Conservation (phyloP, 1,140 invertebrate species). For the Thaumatotibia leucotreta region DNA sequence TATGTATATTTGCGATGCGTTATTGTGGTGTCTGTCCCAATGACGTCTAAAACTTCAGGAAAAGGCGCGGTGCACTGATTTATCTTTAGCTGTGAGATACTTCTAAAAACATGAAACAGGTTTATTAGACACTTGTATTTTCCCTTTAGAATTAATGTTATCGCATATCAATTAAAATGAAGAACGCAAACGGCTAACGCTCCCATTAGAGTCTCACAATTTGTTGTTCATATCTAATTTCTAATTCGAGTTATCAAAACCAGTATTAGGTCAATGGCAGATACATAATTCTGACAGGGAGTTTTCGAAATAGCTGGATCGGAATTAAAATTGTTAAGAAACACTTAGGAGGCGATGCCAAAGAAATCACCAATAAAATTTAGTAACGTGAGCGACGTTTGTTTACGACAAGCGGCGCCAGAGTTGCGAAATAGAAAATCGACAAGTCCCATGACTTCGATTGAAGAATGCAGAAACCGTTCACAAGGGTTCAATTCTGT, state of each 20-base stretch:
- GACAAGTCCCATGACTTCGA: slow-evolving; percentile 14
- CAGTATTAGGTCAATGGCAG: slow-evolving; percentile 39
- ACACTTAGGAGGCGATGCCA: slow-evolving; percentile 29
- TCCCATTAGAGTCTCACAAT: slow-evolving; percentile 6
- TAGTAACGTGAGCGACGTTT: slow-evolving; percentile 32
- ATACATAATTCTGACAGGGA: slow-evolving; percentile 25
- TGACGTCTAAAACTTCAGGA: not conserved
- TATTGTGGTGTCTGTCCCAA: not conserved
- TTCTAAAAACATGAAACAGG: not conserved
- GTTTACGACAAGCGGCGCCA: slow-evolving; percentile 39
- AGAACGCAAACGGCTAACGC: not conserved
- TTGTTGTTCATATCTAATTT: slow-evolving; percentile 6
- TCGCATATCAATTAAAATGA: not conserved
- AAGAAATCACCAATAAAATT: slow-evolving; percentile 22
- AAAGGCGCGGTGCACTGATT: not conserved
- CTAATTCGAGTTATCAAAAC: slow-evolving; percentile 21
- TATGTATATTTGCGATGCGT: not conserved
- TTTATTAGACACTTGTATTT: not conserved
- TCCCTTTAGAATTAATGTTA: not conserved
- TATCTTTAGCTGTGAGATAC: not conserved
- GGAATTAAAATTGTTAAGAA: slow-evolving; percentile 37
- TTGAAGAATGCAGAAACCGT: not conserved
- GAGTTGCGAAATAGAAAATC: slow-evolving; percentile 37
- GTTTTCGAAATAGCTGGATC: slow-evolving; percentile 30
- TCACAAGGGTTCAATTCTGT: not conserved